phyloP scores from a whole-genome alignment of 1,140 invertebrate species.

The Trichogramma pretiosum region DNA sequence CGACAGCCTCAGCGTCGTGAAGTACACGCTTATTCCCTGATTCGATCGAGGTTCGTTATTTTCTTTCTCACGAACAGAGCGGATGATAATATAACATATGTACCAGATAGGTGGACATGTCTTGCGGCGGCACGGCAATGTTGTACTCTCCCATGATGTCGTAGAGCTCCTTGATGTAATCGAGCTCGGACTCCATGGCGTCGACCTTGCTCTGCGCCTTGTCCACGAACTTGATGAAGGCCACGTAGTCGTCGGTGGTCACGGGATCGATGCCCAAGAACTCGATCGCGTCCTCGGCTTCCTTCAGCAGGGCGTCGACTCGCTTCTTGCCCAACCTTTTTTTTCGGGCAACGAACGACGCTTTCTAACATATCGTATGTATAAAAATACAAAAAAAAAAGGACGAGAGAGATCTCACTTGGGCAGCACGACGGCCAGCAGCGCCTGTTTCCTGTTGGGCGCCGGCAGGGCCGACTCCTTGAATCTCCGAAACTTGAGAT shows the following conservation, averaged over 20 bases:
- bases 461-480: conserved; percentile 60
- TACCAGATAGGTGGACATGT: conserved; percentile 55
- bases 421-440: conserved; percentile 50
- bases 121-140: conserved; percentile 54
- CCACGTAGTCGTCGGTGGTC: conserved; percentile 58
- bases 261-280: conserved; percentile 55
- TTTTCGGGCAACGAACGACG: too few species aligned
- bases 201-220: conserved; percentile 52
- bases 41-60: not conserved
- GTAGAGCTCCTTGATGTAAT: conserved; percentile 64
- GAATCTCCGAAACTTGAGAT: conserved; percentile 60
- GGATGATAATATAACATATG: not conserved
- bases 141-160: conserved; percentile 62
- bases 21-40: conserved; percentile 31
- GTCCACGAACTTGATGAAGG: conserved; percentile 61
- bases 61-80: not conserved
- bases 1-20: conserved; percentile 34
- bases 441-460: conserved; percentile 55
- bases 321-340: conserved; percentile 52
- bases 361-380: too few species aligned
- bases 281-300: conserved; percentile 52
- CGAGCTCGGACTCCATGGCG: conserved; percentile 52
- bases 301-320: conserved; percentile 50
- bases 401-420: too few species aligned
- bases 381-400: too few species aligned